These are phyloP conservation scores for human DNA, from an alignment of 2,113 vertebrate genomes.

Conservation along the genomic window GRCh38 chr9:20035001-20035500, in stretches of 20 bases:
- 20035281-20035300: constrained; percentile 18
- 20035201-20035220: neutral
- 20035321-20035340: constrained; percentile 25
- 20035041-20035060: neutral
- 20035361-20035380: constrained; percentile 31
- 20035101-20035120: neutral
- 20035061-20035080: neutral
- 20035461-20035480: neutral
- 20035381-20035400: neutral
- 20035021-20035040: neutral
- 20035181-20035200: neutral
- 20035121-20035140: neutral
- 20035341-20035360: neutral
- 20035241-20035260: constrained; percentile 15
- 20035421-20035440: neutral
- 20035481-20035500: too few species aligned
- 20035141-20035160: neutral
- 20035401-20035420: neutral
- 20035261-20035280: constrained; percentile 26
- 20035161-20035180: neutral
- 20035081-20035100: neutral
- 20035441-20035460: constrained; percentile 14
- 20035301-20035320: neutral
- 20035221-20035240: neutral
- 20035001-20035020: neutral